Base-by-base conservation (phyloP, 2,113 vertebrate genomes). In the Asarcornis scutulata region DNA sequence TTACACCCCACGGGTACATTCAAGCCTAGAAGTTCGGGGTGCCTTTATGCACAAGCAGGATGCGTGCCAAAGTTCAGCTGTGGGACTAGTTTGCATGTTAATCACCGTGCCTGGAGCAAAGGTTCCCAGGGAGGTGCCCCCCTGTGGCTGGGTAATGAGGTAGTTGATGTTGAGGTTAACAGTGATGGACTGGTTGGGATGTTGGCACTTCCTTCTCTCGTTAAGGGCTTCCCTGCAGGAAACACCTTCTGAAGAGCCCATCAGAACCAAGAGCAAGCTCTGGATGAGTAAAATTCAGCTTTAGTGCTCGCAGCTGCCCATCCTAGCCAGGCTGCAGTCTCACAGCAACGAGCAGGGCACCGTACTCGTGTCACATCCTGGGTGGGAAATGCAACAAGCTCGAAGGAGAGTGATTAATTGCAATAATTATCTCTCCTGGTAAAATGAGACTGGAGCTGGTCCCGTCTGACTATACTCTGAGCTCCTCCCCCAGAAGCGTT, bases 331-430 rank as follows among this genome's bases (percentile, higher is more conserved):
- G 13, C 7, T 11, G 13, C 56, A 2, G 27, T 5, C 50, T 10
- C 10, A 0, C 13, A 3, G 56, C 46, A 17, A 34, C 2, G 2
- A 2, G 7, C 42, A 18, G 62, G 17, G 7, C 38, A 2, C 25
- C 6, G 16, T 23, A 1, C 59, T 55, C 42, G 16, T 59, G 3
- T 11, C 46, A 21, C 36, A 2, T 27, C 36, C 62, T 63, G 84
- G 52, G 46, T 67, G 62, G 81, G 63, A 79, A 79, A 48, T 8
- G 40, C 52, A 67, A 0, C 3, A 1, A 44, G 46, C 13, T 75
- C 71, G 40, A 52, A 85, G 34, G 50, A 82, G 66, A 66, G 13
- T 25, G 36, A 38, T 44, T 85, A 29, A 76, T 25, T 80, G 58
- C 27, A 85, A 0, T n/a, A 29, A 68, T 86, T 5, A 8, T 26